phyloP scores from a whole-genome alignment of 2,888 invertebrate genomes.

The Amphipyra tragopoginis region DNA sequence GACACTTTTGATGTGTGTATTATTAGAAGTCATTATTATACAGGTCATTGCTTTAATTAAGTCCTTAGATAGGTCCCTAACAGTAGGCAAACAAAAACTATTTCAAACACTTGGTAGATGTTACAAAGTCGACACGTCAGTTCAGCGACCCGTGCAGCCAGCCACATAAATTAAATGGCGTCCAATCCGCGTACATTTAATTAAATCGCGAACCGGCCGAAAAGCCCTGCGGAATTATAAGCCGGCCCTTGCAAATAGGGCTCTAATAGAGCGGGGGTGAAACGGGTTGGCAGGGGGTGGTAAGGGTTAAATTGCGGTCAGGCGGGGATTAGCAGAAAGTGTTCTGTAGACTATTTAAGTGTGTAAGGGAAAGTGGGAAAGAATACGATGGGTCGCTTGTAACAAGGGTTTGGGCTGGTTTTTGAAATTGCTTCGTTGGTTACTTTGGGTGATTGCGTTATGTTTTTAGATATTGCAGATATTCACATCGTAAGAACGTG shows the following conservation, averaged over 20 bases:
- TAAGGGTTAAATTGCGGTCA: conserved; percentile 58
- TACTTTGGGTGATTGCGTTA: neutral
- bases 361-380: conserved; percentile 17
- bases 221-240: conserved; percentile 50
- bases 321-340: conserved; percentile 53
- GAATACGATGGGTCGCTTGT: conserved; percentile 25
- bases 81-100: neutral
- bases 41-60: no score
- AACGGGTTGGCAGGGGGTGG: conserved; percentile 6
- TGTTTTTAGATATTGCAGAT: neutral
- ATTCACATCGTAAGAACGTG: no score
- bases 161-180: conserved; percentile 21
- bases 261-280: conserved; percentile 47
- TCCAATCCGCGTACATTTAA: conserved; percentile 45
- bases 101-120: neutral
- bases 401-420: conserved; percentile 4
- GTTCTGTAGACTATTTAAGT: conserved; percentile 48
- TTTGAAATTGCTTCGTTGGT: conserved; percentile 1
- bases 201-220: conserved; percentile 46
- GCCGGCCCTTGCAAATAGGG: conserved; percentile 50
- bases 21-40: no score
- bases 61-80: no score
- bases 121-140: conserved; percentile 5
- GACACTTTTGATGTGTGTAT: no score
- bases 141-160: neutral